phyloP scores from a whole-genome alignment of 2,888 invertebrate genomes.

The Ochropleura leucogaster region DNA sequence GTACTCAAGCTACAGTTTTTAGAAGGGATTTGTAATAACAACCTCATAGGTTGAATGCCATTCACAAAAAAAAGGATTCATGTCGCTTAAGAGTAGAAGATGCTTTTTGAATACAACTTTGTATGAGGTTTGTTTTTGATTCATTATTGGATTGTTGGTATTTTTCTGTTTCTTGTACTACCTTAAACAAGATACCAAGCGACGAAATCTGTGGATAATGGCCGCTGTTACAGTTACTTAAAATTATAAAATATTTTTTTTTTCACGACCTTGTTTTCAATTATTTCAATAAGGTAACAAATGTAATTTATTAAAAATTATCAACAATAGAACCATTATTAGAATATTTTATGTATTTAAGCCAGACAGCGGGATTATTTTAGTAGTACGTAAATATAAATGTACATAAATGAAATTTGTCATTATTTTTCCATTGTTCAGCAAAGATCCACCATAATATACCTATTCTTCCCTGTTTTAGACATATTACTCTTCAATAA shows the following conservation, averaged over 20 bases:
- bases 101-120: neutral
- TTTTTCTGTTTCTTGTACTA: neutral
- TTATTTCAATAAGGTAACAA: neutral
- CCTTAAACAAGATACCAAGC: neutral
- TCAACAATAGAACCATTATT: neutral
- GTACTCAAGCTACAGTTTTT: neutral
- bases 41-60: too few species aligned
- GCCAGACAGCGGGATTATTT: neutral
- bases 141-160: neutral
- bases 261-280: neutral
- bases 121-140: neutral
- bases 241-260: neutral
- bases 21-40: neutral
- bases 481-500: slow-evolving; percentile 59
- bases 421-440: slow-evolving; percentile 1
- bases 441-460: slow-evolving; percentile 23
- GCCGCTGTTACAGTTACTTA: neutral
- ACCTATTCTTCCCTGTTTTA: slow-evolving; percentile 68
- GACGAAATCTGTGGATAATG: neutral
- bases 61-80: too few species aligned
- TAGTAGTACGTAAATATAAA: neutral
- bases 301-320: neutral
- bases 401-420: neutral
- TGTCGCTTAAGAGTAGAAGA: neutral
- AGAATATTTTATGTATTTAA: neutral